Evolutionary conservation across 2,113 vertebrate species (phyloP).

Genomic region (Urocolius indicus): DNA sequence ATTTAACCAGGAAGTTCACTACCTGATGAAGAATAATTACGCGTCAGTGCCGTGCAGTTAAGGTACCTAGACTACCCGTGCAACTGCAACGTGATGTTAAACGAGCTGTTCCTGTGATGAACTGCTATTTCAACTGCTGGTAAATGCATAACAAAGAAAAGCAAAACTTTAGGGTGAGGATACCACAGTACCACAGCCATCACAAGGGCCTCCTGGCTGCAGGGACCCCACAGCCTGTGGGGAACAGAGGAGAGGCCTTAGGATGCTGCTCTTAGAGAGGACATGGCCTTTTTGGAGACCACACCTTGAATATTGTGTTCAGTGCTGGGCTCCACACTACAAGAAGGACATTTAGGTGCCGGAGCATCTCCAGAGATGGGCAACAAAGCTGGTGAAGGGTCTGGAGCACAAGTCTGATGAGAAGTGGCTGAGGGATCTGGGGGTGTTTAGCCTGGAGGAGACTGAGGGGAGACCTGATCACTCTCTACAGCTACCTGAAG

Average conservation of each 20-base stretch:
- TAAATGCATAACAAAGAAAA: neutral
- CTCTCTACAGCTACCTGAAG: too few species aligned
- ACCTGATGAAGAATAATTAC: conserved; percentile 8
- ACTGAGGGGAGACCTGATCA: too few species aligned
- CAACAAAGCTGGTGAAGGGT: too few species aligned
- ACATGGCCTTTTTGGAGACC: too few species aligned
- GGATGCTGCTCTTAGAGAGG: neutral
- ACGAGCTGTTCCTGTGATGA: neutral
- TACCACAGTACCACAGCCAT: fast-evolving
- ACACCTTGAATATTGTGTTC: neutral
- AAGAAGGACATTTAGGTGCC: neutral
- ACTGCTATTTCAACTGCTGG: neutral
- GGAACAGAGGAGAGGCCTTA: neutral
- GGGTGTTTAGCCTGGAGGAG: too few species aligned
- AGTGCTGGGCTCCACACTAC: neutral
- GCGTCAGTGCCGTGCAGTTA: neutral
- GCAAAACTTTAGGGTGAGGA: neutral
- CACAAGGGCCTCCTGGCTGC: fast-evolving
- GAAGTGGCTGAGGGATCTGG: too few species aligned
- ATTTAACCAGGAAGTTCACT: conserved; percentile 16
- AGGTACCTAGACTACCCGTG: neutral
- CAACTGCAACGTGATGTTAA: fast-evolving
- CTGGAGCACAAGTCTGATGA: too few species aligned
- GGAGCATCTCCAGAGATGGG: neutral
- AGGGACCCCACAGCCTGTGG: neutral